Base-by-base conservation (phyloP, 2,113 vertebrate species). In the Rhadina sibilatrix region DNA sequence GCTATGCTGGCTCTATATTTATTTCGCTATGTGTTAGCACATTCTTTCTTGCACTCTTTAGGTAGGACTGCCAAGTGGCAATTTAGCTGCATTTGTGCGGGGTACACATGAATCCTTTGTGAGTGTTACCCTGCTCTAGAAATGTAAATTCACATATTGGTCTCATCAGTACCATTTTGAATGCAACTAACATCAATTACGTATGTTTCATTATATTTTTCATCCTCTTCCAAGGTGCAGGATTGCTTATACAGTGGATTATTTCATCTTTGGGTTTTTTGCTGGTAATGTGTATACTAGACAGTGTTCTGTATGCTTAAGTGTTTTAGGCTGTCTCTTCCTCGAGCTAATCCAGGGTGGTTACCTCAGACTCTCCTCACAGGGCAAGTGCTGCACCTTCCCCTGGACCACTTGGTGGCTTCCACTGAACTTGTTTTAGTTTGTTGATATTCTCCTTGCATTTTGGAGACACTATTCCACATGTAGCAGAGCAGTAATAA, bases 51-150 rank as follows among this genome's bases (percentile, higher is more conserved):
- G 59, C 25, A 20, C 52, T 68, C 54, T 88, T 74, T 77, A 83
- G 0, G 2, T 14, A 85, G 56, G 44, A 21, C 57, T 79, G 82
- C 69, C 84, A 91, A 87, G 77, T 37, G 57, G 57, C 69, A 95
- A 91, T 89, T 87, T 33, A 80, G 76, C 64, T 83, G 91, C 59
- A 53, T 94, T 90, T 95, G 63, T 65, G 68, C 1, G 1, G 72
- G 72, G 38, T 38, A 38, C 64, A 86, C 68, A 78, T 59, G 72
- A 92, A 96, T 93, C 93, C 93, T 81, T 93, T 89, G 79, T 64
- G 77, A 95, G 25, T 78, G 84, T 63, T 80, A 44, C 59, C 59
- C 66, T 65, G 46, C 44, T 89, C 93, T 70, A 57, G 59, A 89
- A 72, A 93, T 74, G 80, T 57, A 89, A 81, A 83, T 91, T 87